A percentile compares a stretch with the other conserved stretches of the same genome.
Evolutionary conservation across 2,113 vertebrate genomes (phyloP).

Genomic region (Coturnix japonica): DNA sequence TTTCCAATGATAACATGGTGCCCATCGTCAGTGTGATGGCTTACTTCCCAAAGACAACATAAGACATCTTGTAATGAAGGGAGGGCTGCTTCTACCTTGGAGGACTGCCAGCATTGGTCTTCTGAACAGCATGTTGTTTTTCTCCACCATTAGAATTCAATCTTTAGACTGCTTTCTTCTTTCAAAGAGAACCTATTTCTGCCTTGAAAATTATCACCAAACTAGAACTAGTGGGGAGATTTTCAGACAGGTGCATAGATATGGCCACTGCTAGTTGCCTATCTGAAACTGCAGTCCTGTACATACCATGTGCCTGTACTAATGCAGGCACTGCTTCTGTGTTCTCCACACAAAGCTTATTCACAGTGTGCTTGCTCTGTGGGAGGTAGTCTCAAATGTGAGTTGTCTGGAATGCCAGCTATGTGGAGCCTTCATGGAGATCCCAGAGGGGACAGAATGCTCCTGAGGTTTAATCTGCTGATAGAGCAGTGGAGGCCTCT

Average conservation of each 20-base stretch:
- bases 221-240: not conserved
- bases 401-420: not conserved
- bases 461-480: not conserved
- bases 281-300: not conserved
- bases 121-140: not conserved
- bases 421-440: not conserved
- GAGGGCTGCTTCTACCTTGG: not conserved
- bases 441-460: not conserved
- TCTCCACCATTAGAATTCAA: not conserved
- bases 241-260: not conserved
- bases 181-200: not conserved
- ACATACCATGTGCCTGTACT: not conserved
- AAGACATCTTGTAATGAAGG: not conserved
- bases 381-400: not conserved
- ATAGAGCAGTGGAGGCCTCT: not conserved
- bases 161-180: not conserved
- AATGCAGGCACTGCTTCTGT: not conserved
- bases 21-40: not conserved
- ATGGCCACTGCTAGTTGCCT: not conserved
- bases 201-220: not conserved
- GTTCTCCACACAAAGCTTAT: not conserved
- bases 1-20: not conserved
- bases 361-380: not conserved
- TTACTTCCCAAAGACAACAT: not conserved
- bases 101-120: not conserved